Conservation (phyloP, 1,140 invertebrate genomes). For the Calliphora vicina region DNA sequence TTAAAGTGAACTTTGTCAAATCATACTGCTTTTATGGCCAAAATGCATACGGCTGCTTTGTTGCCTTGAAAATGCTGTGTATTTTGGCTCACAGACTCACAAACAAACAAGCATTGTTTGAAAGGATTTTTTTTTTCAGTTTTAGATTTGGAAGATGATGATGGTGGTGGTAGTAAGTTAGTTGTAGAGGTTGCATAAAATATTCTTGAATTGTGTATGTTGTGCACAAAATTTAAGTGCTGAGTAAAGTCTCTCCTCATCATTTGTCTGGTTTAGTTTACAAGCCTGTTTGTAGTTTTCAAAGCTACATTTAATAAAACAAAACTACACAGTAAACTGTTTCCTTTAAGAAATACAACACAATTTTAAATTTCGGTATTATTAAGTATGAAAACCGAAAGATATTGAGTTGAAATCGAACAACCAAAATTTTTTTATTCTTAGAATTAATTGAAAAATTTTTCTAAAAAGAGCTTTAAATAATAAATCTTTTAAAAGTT, state of each 20-base stretch:
- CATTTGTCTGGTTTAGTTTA: slow-evolving; percentile 1
- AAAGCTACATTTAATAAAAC: neutral
- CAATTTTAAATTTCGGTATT: too few relatives aligned
- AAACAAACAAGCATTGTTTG: too few relatives aligned
- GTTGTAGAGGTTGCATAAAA: neutral
- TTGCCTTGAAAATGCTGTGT: neutral
- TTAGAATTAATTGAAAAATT: too few relatives aligned
- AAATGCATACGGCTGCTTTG: neutral
- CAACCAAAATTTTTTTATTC: too few relatives aligned
- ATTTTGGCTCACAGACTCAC: neutral
- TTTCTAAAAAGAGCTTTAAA: too few relatives aligned
- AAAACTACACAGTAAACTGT: neutral
- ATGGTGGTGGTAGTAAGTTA: neutral
- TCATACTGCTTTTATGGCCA: neutral
- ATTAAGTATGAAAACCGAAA: too few relatives aligned
- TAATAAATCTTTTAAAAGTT: too few relatives aligned
- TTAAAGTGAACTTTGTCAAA: slow-evolving; percentile 6
- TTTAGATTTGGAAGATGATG: too few relatives aligned
- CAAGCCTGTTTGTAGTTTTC: neutral
- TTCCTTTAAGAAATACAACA: neutral
- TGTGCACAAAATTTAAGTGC: neutral
- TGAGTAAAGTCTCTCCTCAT: neutral
- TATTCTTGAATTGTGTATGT: neutral
- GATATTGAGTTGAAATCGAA: too few relatives aligned
- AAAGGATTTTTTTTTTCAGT: too few relatives aligned